Evolutionary conservation across 2,888 invertebrate genomes (phyloP).

Genomic region (Drosophila vallismaia): DNA sequence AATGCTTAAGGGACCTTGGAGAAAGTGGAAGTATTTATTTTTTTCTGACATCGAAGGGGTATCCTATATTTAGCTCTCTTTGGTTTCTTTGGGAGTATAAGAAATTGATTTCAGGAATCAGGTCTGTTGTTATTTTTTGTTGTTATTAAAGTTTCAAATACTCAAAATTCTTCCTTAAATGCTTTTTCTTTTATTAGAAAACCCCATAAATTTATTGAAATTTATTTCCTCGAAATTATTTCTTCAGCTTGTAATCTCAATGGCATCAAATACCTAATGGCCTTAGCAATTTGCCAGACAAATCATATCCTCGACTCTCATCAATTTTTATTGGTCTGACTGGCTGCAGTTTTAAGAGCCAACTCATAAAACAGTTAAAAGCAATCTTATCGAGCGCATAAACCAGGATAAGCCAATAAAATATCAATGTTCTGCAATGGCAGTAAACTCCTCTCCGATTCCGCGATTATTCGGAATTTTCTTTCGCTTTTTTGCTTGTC

Average conservation of each 20-base stretch:
- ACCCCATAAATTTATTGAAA: not conserved
- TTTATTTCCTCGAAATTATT: not conserved
- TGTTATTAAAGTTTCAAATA: not conserved
- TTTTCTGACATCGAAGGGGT: not conserved
- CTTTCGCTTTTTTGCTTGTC: not conserved
- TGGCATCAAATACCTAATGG: not conserved
- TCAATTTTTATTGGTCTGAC: constrained; percentile 15
- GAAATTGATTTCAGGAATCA: not conserved
- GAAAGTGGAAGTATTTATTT: constrained; percentile 2
- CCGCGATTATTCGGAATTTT: constrained; percentile 5
- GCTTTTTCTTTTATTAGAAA: too few species aligned
- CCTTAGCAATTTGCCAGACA: constrained; percentile 24
- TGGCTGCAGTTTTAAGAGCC: constrained; percentile 8
- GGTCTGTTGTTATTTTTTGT: not conserved
- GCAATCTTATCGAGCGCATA: constrained; percentile 44
- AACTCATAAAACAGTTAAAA: constrained; percentile 38
- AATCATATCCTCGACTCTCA: constrained; percentile 5
- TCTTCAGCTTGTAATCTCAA: not conserved
- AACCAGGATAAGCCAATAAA: constrained; percentile 73
- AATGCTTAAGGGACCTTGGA: not conserved
- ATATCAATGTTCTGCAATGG: constrained; percentile 61
- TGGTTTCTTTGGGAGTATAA: not conserved
- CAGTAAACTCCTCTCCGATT: constrained; percentile 17
- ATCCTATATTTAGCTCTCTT: constrained; percentile 1
- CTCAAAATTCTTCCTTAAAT: too few species aligned